Base-by-base conservation (phyloP, 2,113 vertebrate species). In the Oryzias curvinotus region DNA sequence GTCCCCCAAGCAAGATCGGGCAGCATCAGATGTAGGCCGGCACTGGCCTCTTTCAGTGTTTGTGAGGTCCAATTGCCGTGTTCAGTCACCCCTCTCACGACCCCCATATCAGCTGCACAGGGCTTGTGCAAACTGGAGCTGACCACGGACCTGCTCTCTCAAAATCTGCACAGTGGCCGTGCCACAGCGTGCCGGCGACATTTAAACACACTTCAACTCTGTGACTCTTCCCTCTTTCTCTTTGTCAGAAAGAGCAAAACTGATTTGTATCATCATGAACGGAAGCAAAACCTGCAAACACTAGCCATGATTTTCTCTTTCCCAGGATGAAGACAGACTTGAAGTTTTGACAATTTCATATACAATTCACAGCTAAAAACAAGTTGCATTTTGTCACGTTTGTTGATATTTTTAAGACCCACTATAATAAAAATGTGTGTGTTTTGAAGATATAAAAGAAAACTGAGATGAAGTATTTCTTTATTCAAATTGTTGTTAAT, bases 11-110 rank as follows among this genome's bases (percentile, higher is more conserved):
- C 82, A 64, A 73, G 79, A 85, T 88, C 80, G 65, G 81, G 71
- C 83, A 72, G 74, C 77, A 82, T 88, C 80, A 87, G 80, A 75
- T 66, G 59, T 42, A 66, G 81, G 73, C 74, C 41, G 41, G 67
- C 26, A 62, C 73, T 78, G 84, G 86, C 87, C 77, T 82, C 84
- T 85, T 75, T 86, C 83, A 85, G 68, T 89, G 83, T 88, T 89
- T 89, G 89, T 86, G 86, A 90, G 86, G 85, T 89, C 89, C 86
- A 87, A 84, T 87, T 79, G 80, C 85, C 71, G 86, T 90, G 89
- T 80, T 89, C 89, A 89, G 77, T 89, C 87, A 89, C 86, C 89
- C 86, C 79, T 81, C 82, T 62, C 75, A 69, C 63, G 82, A 88
- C 86, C 89, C 79, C 79, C 83, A 74, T 79, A 87, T 86, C 80